A percentile compares a stretch with the other conserved stretches of the same genome.
These are phyloP conservation scores for Mastacembelus armatus DNA, from an alignment of 2,797 vertebrate genomes.

Conservation along the genomic window DNA sequence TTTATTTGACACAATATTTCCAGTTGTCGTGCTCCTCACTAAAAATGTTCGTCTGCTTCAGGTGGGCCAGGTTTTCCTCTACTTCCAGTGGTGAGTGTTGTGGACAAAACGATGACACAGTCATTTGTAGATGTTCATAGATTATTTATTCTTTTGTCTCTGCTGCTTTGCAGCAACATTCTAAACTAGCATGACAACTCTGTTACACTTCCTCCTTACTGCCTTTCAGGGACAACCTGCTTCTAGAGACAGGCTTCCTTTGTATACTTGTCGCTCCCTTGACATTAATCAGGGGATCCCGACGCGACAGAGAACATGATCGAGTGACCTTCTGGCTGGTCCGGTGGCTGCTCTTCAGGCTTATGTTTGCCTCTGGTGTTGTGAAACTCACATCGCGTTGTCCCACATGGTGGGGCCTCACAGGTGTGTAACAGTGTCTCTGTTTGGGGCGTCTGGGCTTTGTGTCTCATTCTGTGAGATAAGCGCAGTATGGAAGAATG, in stretches of 20 bases:
- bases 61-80: conserved; percentile 97
- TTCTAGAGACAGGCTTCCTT: conserved; percentile 92
- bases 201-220: background rate
- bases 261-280: conserved; percentile 90
- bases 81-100: conserved; percentile 95
- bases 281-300: conserved; percentile 70
- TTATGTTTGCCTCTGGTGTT: conserved; percentile 96
- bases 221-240: conserved; percentile 89
- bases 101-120: background rate
- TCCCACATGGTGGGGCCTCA: conserved; percentile 97
- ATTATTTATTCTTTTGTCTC: no score
- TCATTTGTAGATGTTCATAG: conserved; percentile 8
- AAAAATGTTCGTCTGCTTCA: conserved; percentile 58
- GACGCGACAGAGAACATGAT: conserved; percentile 79
- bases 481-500: background rate
- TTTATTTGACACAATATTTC: background rate
- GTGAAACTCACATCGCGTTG: conserved; percentile 96
- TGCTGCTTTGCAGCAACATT: conserved; percentile 26
- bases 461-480: background rate
- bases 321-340: conserved; percentile 90
- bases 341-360: conserved; percentile 95
- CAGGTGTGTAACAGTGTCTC: conserved; percentile 79
- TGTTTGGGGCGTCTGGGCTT: background rate
- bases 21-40: background rate
- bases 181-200: no score